phyloP scores from a whole-genome alignment of 2,888 invertebrate genomes.

The Cerceris ruficornis region DNA sequence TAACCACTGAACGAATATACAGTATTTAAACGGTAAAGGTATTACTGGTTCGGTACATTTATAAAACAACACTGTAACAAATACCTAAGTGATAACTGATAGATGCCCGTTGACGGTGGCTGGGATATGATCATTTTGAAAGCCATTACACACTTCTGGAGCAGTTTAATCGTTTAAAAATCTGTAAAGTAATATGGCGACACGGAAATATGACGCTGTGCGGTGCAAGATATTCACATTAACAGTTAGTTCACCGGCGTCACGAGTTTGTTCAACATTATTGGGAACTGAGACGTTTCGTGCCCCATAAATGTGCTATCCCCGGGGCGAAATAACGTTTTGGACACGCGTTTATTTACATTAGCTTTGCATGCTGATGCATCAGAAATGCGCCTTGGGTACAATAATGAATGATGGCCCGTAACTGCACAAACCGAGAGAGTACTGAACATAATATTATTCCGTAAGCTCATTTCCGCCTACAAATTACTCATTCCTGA shows the following conservation, averaged over 20 bases:
- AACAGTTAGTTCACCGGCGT: slow-evolving; percentile 63
- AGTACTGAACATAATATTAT: not conserved
- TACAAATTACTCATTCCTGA: not conserved
- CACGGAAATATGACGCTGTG: slow-evolving; percentile 12
- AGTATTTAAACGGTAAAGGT: too few species aligned
- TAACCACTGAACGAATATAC: too few species aligned
- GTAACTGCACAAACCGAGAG: not conserved
- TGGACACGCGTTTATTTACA: slow-evolving; percentile 37
- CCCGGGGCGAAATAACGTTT: slow-evolving; percentile 37
- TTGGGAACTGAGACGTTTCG: slow-evolving; percentile 41
- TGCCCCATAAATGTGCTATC: slow-evolving; percentile 25
- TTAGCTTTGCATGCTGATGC: slow-evolving; percentile 17
- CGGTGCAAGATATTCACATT: slow-evolving; percentile 52
- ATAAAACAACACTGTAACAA: too few species aligned
- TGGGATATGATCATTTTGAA: too few species aligned
- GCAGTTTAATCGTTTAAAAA: too few species aligned
- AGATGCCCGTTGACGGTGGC: too few species aligned
- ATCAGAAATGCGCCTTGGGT: slow-evolving; percentile 28
- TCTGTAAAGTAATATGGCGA: too few species aligned
- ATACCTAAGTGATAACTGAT: too few species aligned
- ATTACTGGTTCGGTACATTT: too few species aligned
- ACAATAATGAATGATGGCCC: slow-evolving; percentile 27
- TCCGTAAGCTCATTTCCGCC: slow-evolving; percentile 1
- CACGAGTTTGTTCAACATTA: slow-evolving; percentile 69
- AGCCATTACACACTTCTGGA: too few species aligned